Evolutionary conservation across 2,797 vertebrate genomes (phyloP), one percentile per base, ranked within the genome.

Genomic region (Dicrostonyx torquatus): DNA sequence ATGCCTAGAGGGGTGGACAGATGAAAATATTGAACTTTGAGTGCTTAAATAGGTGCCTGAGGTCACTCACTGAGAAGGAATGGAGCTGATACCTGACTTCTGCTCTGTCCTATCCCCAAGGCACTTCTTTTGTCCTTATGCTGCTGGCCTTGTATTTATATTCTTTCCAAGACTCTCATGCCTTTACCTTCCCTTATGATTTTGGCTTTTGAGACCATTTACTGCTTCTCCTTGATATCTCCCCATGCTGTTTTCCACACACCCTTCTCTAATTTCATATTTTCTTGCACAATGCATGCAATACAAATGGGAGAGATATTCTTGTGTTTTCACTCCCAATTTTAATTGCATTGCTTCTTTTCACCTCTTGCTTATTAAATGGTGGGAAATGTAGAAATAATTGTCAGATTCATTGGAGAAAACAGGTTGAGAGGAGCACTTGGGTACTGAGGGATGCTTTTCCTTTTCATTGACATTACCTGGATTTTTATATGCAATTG

Each of bases 271-370:
- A 40, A 3, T 13, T 91, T 89, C 37, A 55, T 91, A n/a, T 86
- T 62, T 43, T 68, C 45, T 90, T 77, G 2, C 22, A 31, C 0
- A 0, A 18, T 34, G 24, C n/a, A 62, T 29, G 55, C 48, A 62
- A 0, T 60, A 20, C 62, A 62, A 82, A 82, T 55, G 76, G 77
- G 53, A n/a, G 43, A 62, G 26, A 14, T 37, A 37, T 48, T 40
- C 55, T 50, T 89, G 9, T 43, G 48, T 88, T 94, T 94, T 80
- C 20, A 45, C 45, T 75, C 34, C 66, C 40, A 76, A 58, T 43
- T 55, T 80, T 89, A 95, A 90, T 96, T 96, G 90, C 20, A 48
- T n/a, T 87, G 55, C 55, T 68, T 78, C 73, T 76, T 93, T 89
- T 87, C 87, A 86, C 83, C 48, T 89, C 72, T 95, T 91, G 62